Base-by-base conservation (phyloP, 2,113 vertebrate species). In the Octodon degus region DNA sequence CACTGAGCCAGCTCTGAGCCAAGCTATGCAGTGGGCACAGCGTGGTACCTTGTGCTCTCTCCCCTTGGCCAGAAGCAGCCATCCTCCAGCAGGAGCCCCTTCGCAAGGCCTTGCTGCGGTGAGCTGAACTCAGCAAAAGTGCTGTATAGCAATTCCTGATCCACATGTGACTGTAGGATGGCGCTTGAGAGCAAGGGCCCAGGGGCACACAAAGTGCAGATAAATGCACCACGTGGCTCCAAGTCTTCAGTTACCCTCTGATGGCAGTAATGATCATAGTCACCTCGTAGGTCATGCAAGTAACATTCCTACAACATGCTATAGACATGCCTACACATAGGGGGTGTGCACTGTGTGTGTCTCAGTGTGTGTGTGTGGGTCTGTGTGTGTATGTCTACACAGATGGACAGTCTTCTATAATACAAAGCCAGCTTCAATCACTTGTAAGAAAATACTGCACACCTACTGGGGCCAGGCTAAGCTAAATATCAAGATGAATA, bases 231-330 rank as follows among this genome's bases (percentile, higher is more conserved):
- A 8, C 47, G 53, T 25, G 55, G 14, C 30, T n/a, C 53, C 37
- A 40, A 86, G 67, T 10, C 30, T 43, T 53, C 53, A 32, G 27
- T 47, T 60, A 85, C 22, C 24, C 63, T 14, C 11, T 4, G 11
- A 70, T 4, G 65, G 65, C 50, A 65, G 24, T 24, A 63, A 86
- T 4, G 2, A 67, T 40, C 24, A 0, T 16, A 43, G 5, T 40
- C 34, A 7, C 72, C 53, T 62, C 43, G 16, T 0, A 67, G 67
- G 16, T 0, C 60, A 89, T 27, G 25, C 40, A 68, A 0, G 14
- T 27, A 62, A n/a, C 0, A 20, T 34, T 22, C 24, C 62, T 43
- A 82, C 30, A 79, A 63, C 25, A 77, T 43, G 60, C 27, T n/a
- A 4, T 67, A 30, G 34, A 30, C 50, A 72, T 40, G 30, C 13